These are phyloP conservation scores for Tenthredo amoena DNA, from an alignment of 2,888 invertebrate species.

Conservation along the genomic window DNA sequence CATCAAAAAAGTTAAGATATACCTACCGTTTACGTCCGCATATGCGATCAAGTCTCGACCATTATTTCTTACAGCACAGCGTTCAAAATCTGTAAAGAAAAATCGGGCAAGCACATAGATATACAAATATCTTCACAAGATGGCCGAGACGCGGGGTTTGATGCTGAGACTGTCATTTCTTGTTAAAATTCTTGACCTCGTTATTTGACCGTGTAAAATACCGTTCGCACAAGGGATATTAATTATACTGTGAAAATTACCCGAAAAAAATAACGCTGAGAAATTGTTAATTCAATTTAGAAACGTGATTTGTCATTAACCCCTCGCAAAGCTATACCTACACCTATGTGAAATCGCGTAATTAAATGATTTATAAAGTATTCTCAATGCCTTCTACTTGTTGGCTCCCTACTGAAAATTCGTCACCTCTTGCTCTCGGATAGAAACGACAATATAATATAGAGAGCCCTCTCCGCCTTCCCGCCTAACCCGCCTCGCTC, in stretches of 20 bases:
- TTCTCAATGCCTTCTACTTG: background rate
- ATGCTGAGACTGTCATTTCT: background rate
- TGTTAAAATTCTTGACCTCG: background rate
- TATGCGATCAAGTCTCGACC: background rate
- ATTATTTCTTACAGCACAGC: background rate
- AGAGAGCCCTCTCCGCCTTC: constrained; percentile 20
- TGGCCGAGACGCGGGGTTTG: constrained; percentile 4
- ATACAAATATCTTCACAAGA: constrained; percentile 20
- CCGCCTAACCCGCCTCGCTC: constrained; percentile 14
- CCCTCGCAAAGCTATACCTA: background rate
- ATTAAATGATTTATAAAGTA: background rate
- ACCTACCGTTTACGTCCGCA: background rate
- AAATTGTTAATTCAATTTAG: background rate
- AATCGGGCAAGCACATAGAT: background rate
- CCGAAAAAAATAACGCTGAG: background rate
- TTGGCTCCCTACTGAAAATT: constrained; percentile 30
- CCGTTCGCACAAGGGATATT: background rate
- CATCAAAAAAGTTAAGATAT: background rate
- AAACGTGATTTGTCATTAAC: background rate
- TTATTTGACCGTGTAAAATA: background rate
- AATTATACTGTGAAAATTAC: background rate
- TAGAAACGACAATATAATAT: constrained; percentile 41
- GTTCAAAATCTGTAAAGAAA: background rate
- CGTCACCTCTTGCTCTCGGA: constrained; percentile 44
- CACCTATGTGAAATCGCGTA: background rate